A percentile compares a stretch with the other conserved stretches of the same genome.
These are phyloP conservation scores for Crambe crambe DNA, from an alignment of 37 sponge, comb jelly and placozoan species.

Conservation along the genomic window DNA sequence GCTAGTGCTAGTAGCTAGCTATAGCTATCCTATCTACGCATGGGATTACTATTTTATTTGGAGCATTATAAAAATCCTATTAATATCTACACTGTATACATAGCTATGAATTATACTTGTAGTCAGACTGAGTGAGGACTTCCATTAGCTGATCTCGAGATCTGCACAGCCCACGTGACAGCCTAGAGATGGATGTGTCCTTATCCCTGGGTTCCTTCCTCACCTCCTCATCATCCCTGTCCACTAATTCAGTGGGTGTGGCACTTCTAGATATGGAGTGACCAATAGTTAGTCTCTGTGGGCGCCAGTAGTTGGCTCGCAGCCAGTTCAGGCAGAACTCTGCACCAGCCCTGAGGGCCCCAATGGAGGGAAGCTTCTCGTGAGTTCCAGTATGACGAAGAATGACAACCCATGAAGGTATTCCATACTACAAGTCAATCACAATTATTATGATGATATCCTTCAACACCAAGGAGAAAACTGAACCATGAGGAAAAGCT, in stretches of 20 bases:
- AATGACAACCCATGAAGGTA: conserved; percentile 41
- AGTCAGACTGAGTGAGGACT: not conserved
- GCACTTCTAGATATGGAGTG: not conserved
- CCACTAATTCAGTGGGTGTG: not conserved
- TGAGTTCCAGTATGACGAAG: conserved; percentile 46
- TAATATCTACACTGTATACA: too few species aligned
- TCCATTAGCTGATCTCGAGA: not conserved
- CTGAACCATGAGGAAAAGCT: too few species aligned
- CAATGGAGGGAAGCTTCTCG: conserved; percentile 27
- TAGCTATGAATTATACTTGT: conserved; percentile 15
- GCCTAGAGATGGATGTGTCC: not conserved
- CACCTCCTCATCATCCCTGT: not conserved
- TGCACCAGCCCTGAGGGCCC: conserved; percentile 9
- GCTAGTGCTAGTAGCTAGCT: too few species aligned
- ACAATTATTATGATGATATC: too few species aligned
- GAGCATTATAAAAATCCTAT: too few species aligned
- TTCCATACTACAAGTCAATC: conserved; percentile 17
- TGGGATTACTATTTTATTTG: too few species aligned
- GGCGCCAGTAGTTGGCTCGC: conserved; percentile 40
- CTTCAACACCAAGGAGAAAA: too few species aligned
- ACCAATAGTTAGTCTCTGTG: conserved; percentile 16
- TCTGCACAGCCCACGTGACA: not conserved
- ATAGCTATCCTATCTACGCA: too few species aligned
- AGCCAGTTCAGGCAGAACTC: conserved; percentile 42
- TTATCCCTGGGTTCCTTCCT: not conserved